Base-by-base conservation (phyloP, 1,140 invertebrate species). In the Drosophila orosa region DNA sequence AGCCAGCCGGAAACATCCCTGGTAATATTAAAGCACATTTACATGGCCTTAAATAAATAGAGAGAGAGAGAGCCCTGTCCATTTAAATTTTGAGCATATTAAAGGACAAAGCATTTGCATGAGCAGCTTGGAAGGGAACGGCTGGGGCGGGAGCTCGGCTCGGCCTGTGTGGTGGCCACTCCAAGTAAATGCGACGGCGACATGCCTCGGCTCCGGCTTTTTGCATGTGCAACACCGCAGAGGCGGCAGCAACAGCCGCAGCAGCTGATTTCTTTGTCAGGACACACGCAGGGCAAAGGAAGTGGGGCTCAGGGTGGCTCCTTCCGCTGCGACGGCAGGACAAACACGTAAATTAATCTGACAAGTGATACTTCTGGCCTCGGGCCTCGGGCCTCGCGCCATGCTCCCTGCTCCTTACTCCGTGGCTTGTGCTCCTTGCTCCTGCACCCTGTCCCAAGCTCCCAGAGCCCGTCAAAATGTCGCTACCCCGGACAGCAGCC, bases 291-390 rank as follows among this genome's bases (percentile, higher is more conserved):
- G 54, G 19, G 42, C 19, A 48, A 19, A 25, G 33, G 47, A 44
- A 40, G 54, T 59, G 54, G 42, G 62, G 45, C 67, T 68, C 72
- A 76, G 54, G 66, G 56, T 63, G 39, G 69, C 71, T 75, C 58
- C 42, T 78, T 75, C 44, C 77, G 74, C 74, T 78, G 83, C 56
- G 83, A 80, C 69, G 66, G 78, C 78, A 78, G 79, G 79, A 85
- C 82, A 85, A 85, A 85, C 83, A 85, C 82, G 82, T 85, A 85
- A 85, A 85, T 85, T 85, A 85, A 85, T 85, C 82, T 85, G 82
- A 85, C 82, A 85, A 85, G 82, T 85, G 82, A 85, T 85, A 85
- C 82, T 85, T 85, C 83, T 87, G 83, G 83, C 82, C 82, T 87
- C 65, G 55, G 82, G 81, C 60, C 40, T 29, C 52, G 17, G 55